Percentiles rank a stretch among this genome's conserved stretches.
Evolutionary conservation across 1,140 invertebrate genomes (phyloP).

Genomic region (Nomia melanderi): DNA sequence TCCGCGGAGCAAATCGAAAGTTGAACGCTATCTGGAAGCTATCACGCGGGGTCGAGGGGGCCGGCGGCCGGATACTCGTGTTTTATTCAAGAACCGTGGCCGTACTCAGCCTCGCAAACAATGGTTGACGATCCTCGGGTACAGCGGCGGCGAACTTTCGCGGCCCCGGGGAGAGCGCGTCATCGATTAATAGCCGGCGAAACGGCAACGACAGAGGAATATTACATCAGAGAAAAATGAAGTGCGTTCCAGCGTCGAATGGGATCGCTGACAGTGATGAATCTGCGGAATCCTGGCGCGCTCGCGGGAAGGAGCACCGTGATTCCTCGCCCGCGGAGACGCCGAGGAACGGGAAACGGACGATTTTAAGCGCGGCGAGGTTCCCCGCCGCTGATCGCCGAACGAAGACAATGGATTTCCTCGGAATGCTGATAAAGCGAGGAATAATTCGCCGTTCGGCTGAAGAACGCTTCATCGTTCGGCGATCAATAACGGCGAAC

Average conservation of each 20-base stretch:
- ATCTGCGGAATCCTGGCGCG: background rate
- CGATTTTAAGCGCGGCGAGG: no score
- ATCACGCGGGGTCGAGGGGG: background rate
- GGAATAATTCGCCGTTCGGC: background rate
- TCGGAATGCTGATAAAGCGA: background rate
- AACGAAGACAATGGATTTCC: background rate
- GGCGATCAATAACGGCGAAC: background rate
- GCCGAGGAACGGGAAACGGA: no score
- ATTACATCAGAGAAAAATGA: background rate
- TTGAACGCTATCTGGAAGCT: background rate
- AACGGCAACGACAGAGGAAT: background rate
- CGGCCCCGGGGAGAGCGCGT: background rate
- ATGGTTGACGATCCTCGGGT: conserved; percentile 5
- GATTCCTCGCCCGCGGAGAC: no score
- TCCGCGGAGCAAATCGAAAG: conserved; percentile 5
- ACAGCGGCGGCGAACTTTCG: background rate
- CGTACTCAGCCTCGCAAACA: background rate
- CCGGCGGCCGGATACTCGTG: background rate
- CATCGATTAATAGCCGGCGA: background rate
- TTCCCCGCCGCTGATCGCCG: no score
- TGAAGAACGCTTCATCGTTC: background rate
- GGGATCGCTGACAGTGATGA: background rate
- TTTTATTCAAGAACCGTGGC: background rate
- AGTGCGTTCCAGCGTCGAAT: background rate
- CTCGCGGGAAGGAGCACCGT: no score